These are phyloP conservation scores for Pseudorhiza aurosa DNA, from an alignment of 30 jellyfish, hydroid and myxozoan genomes.

Conservation along the genomic window DNA sequence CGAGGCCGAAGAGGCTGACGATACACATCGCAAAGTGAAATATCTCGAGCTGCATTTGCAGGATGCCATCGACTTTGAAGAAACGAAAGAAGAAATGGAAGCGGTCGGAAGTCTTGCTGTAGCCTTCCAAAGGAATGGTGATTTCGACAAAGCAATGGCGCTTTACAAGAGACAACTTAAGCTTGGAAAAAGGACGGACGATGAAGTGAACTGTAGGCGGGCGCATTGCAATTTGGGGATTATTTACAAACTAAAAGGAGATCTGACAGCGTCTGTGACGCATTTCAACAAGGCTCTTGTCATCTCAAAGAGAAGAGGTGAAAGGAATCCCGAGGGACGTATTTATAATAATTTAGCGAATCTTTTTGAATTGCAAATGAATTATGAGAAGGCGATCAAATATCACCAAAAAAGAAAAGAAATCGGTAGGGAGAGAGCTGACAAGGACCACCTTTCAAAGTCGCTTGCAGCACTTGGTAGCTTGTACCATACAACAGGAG, in stretches of 20 bases:
- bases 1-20: slow-evolving; percentile 76
- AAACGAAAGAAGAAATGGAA: slow-evolving; percentile 74
- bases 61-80: slow-evolving; percentile 78
- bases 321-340: slow-evolving; percentile 73
- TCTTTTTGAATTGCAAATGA: slow-evolving; percentile 78
- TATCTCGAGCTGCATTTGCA: slow-evolving; percentile 75
- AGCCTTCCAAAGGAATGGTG: slow-evolving; percentile 80
- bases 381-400: slow-evolving; percentile 78
- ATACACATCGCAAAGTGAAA: slow-evolving; percentile 60
- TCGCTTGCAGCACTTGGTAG: slow-evolving; percentile 82
- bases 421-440: slow-evolving; percentile 75
- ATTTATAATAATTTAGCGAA: slow-evolving; percentile 86
- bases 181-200: slow-evolving; percentile 66
- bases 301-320: slow-evolving; percentile 75
- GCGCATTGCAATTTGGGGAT: slow-evolving; percentile 93
- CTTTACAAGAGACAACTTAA: slow-evolving; percentile 59
- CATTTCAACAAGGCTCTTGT: slow-evolving; percentile 75
- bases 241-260: slow-evolving; percentile 69
- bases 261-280: slow-evolving; percentile 63
- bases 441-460: slow-evolving; percentile 76
- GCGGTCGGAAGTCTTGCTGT: slow-evolving; percentile 81
- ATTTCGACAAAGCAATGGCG: slow-evolving; percentile 67
- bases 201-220: slow-evolving; percentile 62
- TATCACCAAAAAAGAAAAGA: slow-evolving; percentile 69
- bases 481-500: slow-evolving; percentile 61